Evolutionary conservation across 2,113 vertebrate genomes (phyloP), one percentile per base, ranked within the genome.

Genomic region (Calidris pygmaea): DNA sequence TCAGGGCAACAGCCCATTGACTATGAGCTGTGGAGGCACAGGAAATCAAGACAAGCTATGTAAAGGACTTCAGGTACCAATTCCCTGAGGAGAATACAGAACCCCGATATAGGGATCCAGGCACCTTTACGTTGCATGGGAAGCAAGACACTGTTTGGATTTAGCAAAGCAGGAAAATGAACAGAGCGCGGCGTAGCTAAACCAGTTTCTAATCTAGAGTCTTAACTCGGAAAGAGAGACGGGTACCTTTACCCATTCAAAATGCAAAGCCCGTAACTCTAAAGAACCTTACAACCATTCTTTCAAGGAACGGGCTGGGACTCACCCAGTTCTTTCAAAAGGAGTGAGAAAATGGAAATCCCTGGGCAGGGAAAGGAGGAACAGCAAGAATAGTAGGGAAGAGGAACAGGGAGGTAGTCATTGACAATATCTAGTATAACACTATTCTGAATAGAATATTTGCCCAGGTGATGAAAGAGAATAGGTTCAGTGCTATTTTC

Each of bases 141-240:
- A 85, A 93, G 47, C 19, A 82, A 10, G 7, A 87, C 80, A 55
- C 15, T 66, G 24, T 5, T n/a, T 70, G 50, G 23, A 88, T 9
- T 72, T 83, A 52, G 55, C 12, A 8, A 53, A 90, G 56, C 13
- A 55, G 29, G 10, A 72, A 73, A 58, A 92, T 9, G 5, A 90
- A 60, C 1, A 3, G 62, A 34, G 17, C 0, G 6, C 2, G 10
- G 4, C 1, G 0, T 23, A 20, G 12, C 34, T 73, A 73, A 86
- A 89, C 6, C 39, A 27, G 8, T 22, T 65, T 48, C 62, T 59
- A 62, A 77, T 48, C 10, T 71, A 43, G 35, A 85, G 26, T 60
- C 24, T 93, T 43, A 87, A 81, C 14, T 55, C 52, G 3, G 1
- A 60, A 73, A 0, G 0, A 73, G 11, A 80, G 15, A 3, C 50